Evolutionary conservation across 1,140 invertebrate species (phyloP).

Genomic region (Temnothorax nylanderi): DNA sequence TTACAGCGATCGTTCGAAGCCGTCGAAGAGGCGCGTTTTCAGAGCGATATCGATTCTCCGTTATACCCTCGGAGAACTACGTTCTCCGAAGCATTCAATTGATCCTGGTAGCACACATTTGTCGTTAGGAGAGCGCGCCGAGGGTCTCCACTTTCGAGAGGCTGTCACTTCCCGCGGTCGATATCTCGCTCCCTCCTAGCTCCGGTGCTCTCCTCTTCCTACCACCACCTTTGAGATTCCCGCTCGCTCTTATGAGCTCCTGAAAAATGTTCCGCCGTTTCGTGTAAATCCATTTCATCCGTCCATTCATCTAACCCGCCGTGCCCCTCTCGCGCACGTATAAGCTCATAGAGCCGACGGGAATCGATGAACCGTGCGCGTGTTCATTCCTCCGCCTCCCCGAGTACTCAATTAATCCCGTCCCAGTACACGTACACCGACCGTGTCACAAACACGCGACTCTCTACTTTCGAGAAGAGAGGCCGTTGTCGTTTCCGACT

Average conservation of each 20-base stretch:
- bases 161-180: slow-evolving; percentile 69
- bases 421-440: slow-evolving; percentile 50
- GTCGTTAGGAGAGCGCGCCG: slow-evolving; percentile 56
- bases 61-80: slow-evolving; percentile 61
- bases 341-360: slow-evolving; percentile 55
- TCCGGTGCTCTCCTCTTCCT: not conserved
- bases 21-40: slow-evolving; percentile 36
- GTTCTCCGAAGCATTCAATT: slow-evolving; percentile 70
- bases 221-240: slow-evolving; percentile 54
- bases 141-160: slow-evolving; percentile 54
- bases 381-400: slow-evolving; percentile 46
- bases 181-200: slow-evolving; percentile 32
- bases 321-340: slow-evolving; percentile 30
- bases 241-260: slow-evolving; percentile 62
- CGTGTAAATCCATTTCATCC: slow-evolving; percentile 71
- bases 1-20: slow-evolving; percentile 11
- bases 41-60: slow-evolving; percentile 75
- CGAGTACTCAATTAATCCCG: slow-evolving; percentile 70
- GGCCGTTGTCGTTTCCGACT: slow-evolving; percentile 46
- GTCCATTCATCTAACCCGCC: slow-evolving; percentile 64
- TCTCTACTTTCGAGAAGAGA: slow-evolving; percentile 61
- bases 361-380: slow-evolving; percentile 68
- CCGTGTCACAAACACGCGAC: slow-evolving; percentile 68
- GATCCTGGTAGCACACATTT: slow-evolving; percentile 75
- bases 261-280: slow-evolving; percentile 70